Evolutionary conservation across 2,797 vertebrate genomes (phyloP).

Genomic region (Helostoma temminkii): DNA sequence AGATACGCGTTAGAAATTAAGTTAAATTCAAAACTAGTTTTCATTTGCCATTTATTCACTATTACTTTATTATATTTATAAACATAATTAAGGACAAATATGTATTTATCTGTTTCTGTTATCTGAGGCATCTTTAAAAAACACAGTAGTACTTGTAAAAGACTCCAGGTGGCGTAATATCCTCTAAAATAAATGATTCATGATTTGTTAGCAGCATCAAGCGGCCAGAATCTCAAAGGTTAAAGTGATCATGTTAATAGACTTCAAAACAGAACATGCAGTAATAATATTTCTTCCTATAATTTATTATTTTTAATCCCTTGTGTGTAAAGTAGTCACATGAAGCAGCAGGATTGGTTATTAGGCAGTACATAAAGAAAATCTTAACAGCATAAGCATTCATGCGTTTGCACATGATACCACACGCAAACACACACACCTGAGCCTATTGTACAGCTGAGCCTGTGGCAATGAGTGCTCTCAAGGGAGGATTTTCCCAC

Average conservation of each 20-base stretch:
- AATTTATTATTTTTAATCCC: slow-evolving; percentile 25
- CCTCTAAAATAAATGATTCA: slow-evolving; percentile 67
- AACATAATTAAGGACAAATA: not conserved
- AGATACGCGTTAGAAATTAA: not conserved
- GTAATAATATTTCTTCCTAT: not conserved
- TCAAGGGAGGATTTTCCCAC: slow-evolving; percentile 83
- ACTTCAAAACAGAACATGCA: slow-evolving; percentile 23
- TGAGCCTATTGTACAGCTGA: slow-evolving; percentile 83
- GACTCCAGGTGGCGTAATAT: slow-evolving; percentile 77
- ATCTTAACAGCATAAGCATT: slow-evolving; percentile 51
- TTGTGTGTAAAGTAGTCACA: slow-evolving; percentile 27
- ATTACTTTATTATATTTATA: not conserved
- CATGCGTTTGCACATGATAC: slow-evolving; percentile 34
- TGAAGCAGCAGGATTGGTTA: slow-evolving; percentile 13
- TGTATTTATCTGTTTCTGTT: not conserved
- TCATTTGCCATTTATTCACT: not conserved
- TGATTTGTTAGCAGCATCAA: slow-evolving; percentile 59
- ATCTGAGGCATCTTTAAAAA: slow-evolving; percentile 14
- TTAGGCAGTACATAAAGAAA: slow-evolving; percentile 39
- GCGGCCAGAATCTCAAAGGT: slow-evolving; percentile 55
- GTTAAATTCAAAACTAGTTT: not conserved
- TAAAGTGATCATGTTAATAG: slow-evolving; percentile 56
- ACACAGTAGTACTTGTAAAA: slow-evolving; percentile 50
- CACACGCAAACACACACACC: slow-evolving; percentile 69
- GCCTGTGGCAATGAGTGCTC: slow-evolving; percentile 78